phyloP scores from a whole-genome alignment of 2,888 invertebrate genomes.

The Epinotia demarniana region DNA sequence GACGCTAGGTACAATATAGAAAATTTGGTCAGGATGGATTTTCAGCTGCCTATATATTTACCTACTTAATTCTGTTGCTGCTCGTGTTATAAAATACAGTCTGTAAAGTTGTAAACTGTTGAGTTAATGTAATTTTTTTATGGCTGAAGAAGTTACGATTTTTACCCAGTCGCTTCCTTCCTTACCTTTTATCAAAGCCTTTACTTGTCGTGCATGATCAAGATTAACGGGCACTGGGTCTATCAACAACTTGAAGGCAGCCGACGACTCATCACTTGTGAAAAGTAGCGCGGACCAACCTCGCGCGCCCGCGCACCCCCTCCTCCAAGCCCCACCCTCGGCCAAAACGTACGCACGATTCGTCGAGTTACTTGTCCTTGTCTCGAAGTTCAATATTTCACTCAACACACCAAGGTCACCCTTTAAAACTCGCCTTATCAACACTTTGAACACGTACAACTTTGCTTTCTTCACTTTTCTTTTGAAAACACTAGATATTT shows the following conservation, averaged over 20 bases:
- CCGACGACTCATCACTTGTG: conserved; percentile 62
- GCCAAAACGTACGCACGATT: conserved; percentile 73
- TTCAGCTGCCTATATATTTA: too few relatives aligned
- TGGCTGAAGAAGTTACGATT: too few relatives aligned
- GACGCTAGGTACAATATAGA: too few relatives aligned
- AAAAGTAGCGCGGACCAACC: conserved; percentile 75
- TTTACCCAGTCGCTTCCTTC: neutral
- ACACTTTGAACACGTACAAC: conserved; percentile 76
- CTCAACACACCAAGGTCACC: conserved; percentile 76
- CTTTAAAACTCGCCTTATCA: conserved; percentile 77
- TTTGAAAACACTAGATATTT: conserved; percentile 75
- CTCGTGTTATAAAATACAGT: too few relatives aligned
- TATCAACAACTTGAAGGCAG: conserved; percentile 70
- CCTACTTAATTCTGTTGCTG: too few relatives aligned
- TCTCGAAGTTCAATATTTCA: conserved; percentile 77
- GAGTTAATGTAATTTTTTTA: too few relatives aligned
- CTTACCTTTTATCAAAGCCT: conserved; percentile 79
- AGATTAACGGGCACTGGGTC: conserved; percentile 78
- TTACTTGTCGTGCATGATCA: conserved; percentile 74
- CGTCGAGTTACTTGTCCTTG: conserved; percentile 73
- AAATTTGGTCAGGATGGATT: too few relatives aligned
- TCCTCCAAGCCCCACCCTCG: conserved; percentile 65
- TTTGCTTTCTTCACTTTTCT: conserved; percentile 64
- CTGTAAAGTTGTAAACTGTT: too few relatives aligned
- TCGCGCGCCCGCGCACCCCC: conserved; percentile 59